Evolutionary conservation across 2,888 invertebrate genomes (phyloP).

Genomic region (Andrena fulva): DNA sequence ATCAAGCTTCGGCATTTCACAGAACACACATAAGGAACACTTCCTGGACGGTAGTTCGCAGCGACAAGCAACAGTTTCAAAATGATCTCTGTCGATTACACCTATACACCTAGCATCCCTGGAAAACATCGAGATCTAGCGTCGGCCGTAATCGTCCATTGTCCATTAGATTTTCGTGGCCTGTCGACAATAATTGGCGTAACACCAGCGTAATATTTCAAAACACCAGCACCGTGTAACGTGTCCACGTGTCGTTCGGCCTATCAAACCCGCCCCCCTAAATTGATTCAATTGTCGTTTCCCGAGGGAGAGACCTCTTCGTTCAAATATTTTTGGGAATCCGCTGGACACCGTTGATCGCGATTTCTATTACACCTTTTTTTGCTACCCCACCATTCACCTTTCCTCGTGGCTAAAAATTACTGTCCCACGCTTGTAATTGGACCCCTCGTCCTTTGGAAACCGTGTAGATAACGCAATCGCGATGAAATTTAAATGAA

Average conservation of each 20-base stretch:
- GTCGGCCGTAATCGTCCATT: slow-evolving; percentile 58
- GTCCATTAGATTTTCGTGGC: slow-evolving; percentile 47
- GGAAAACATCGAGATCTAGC: slow-evolving; percentile 49
- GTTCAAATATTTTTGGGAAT: slow-evolving; percentile 72
- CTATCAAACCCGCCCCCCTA: slow-evolving; percentile 77
- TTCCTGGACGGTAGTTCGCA: not conserved
- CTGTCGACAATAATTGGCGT: slow-evolving; percentile 71
- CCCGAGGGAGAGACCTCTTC: slow-evolving; percentile 71
- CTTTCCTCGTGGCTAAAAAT: slow-evolving; percentile 30
- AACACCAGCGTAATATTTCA: slow-evolving; percentile 74
- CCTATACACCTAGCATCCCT: slow-evolving; percentile 1
- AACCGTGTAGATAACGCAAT: not conserved
- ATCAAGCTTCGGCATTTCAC: not conserved
- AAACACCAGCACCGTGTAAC: slow-evolving; percentile 74
- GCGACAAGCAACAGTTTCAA: not conserved
- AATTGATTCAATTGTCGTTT: slow-evolving; percentile 81
- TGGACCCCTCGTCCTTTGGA: not conserved
- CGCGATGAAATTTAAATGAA: not conserved
- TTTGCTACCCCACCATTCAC: slow-evolving; percentile 18
- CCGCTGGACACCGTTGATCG: slow-evolving; percentile 51
- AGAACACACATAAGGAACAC: not conserved
- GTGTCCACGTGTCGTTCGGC: slow-evolving; percentile 71
- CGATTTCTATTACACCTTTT: slow-evolving; percentile 36
- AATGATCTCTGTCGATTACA: slow-evolving; percentile 11
- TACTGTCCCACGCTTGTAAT: not conserved